Conservation (phyloP, 2,113 vertebrate genomes). For the Papio anubis region DNA sequence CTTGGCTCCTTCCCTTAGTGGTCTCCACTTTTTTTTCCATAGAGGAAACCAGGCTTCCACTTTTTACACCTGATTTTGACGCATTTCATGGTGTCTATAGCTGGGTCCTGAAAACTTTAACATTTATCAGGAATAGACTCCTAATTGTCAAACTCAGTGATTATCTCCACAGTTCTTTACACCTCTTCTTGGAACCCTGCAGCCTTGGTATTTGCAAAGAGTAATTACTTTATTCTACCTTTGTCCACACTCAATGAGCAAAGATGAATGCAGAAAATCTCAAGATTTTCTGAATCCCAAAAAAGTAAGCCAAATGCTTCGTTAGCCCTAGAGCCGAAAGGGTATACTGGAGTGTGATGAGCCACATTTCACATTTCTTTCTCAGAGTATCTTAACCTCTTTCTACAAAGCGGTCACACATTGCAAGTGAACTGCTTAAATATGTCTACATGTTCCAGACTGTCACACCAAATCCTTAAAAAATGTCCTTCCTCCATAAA, state of each 20-base stretch:
- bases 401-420: not conserved
- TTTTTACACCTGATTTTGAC: not conserved
- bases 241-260: not conserved
- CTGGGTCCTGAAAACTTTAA: not conserved
- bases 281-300: not conserved
- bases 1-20: not conserved
- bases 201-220: not conserved
- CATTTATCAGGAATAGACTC: not conserved
- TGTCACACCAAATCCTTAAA: not conserved
- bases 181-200: not conserved
- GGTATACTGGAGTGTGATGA: not conserved
- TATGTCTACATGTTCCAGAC: not conserved
- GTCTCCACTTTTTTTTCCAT: not conserved
- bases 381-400: not conserved
- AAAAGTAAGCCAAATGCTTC: not conserved
- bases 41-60: not conserved
- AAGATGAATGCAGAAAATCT: not conserved
- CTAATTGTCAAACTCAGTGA: not conserved
- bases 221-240: conserved; percentile 9
- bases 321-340: not conserved
- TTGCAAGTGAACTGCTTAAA: not conserved
- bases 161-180: not conserved
- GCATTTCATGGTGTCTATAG: not conserved
- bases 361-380: not conserved
- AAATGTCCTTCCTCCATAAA: not conserved